These are phyloP conservation scores for Yponomeuta evonymella DNA, from an alignment of 2,888 invertebrate species.

Conservation along the genomic window DNA sequence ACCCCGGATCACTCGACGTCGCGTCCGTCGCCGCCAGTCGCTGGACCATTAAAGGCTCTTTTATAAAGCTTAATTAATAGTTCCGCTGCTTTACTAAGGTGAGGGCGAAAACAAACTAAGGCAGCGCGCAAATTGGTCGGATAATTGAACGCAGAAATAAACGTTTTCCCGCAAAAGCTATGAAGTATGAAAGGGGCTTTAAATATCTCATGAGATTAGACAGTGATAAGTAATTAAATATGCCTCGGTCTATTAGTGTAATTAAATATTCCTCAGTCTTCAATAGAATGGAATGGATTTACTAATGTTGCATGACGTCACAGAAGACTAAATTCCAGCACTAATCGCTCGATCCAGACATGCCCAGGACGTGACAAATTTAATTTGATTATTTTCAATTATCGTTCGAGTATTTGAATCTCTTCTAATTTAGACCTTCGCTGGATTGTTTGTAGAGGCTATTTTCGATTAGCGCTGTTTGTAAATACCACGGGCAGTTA, in stretches of 20 bases:
- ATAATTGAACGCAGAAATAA: too few relatives aligned
- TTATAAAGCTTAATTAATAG: conserved; percentile 1
- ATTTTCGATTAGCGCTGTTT: background rate
- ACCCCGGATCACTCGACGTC: conserved; percentile 19
- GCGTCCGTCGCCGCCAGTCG: background rate
- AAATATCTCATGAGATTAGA: too few relatives aligned
- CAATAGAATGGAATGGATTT: too few relatives aligned
- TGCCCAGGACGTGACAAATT: background rate
- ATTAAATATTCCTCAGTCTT: too few relatives aligned
- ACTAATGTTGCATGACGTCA: too few relatives aligned
- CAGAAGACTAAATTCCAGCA: background rate
- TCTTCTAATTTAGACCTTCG: background rate
- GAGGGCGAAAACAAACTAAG: background rate
- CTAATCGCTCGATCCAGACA: background rate
- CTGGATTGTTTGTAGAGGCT: background rate
- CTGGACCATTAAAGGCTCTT: conserved; percentile 1
- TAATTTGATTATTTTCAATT: conserved; percentile 1
- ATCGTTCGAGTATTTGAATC: background rate
- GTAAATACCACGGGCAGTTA: background rate
- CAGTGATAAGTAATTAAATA: too few relatives aligned
- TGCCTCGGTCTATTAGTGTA: too few relatives aligned
- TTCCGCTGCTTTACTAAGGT: background rate
- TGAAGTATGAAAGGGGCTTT: too few relatives aligned
- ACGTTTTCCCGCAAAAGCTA: too few relatives aligned
- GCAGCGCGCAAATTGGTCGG: too few relatives aligned